Evolutionary conservation across 2,113 vertebrate genomes (phyloP), one percentile per base, ranked within the genome.

Genomic region (Sylvietta virens): DNA sequence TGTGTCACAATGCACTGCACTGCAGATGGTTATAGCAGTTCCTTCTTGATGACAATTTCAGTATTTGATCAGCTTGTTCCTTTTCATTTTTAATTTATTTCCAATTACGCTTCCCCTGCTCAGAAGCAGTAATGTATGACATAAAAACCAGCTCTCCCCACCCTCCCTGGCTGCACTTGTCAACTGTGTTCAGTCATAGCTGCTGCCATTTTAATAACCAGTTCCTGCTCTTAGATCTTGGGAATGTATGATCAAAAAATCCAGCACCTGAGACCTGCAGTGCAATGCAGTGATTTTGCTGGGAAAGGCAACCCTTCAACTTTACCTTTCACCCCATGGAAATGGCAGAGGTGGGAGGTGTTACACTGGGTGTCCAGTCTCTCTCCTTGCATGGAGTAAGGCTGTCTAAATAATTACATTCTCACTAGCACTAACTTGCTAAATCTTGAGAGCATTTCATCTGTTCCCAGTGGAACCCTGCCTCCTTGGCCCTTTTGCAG

Each of bases 11-110:
- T 60, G 37, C 56, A 66, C 48, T 57, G 62, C 22, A 33, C 50
- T 86, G 40, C 6, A 7, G 30, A 67, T 79, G 60, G 23, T 87
- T 91, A 30, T 77, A 81, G 88, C 45, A 74, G 16, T 84, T 86
- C 28, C 39, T 74, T 73, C 70, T 79, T 90, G 70, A 94, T 3
- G 20, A 56, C 42, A 42, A 3, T 57, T 53, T 83, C 81, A 60
- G 13, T 62, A 62, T 96, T 96, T 95, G 80, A 87, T 88, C 74
- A 72, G 30, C 26, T 81, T 61, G 51, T 87, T 92, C 74, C 70
- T 73, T 82, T 90, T 91, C 4, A 35, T 78, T 94, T 94, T 51
- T 58, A 54, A 78, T 90, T 93, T 82, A 67, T 78, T 88, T 39
- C 58, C 71, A 50, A 27, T 70, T 93, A 31, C 8, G 4, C 65